Conservation (phyloP, 2,113 vertebrate species). For the Chinchilla lanigera region DNA sequence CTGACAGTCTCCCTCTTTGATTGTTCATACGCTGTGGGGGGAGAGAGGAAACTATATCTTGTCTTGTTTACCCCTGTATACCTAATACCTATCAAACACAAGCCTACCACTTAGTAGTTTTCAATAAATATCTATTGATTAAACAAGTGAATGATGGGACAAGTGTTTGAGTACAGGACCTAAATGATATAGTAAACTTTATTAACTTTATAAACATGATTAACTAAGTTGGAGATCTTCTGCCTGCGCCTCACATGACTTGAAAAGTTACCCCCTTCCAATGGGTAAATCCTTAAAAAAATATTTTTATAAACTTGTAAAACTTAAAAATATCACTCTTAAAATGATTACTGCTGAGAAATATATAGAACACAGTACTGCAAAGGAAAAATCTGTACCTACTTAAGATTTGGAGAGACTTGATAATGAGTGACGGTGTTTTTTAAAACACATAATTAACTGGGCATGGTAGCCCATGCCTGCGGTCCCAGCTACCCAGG, state of each 20-base stretch:
- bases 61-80: background rate
- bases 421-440: background rate
- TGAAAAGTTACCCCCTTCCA: background rate
- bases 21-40: background rate
- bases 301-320: background rate
- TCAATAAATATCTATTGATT: background rate
- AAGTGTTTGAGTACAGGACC: background rate
- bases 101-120: background rate
- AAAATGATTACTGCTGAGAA: slow-evolving; percentile 5
- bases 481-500: background rate
- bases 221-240: background rate
- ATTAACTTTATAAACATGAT: background rate
- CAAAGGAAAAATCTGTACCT: background rate
- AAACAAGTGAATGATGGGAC: background rate
- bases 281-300: background rate
- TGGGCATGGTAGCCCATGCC: background rate
- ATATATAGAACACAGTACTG: background rate
- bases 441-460: background rate
- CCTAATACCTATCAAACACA: background rate
- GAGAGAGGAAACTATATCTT: background rate
- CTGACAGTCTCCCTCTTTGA: background rate
- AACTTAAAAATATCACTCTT: slow-evolving; percentile 27
- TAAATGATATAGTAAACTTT: background rate
- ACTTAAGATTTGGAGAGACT: background rate
- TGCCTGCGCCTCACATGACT: background rate